phyloP scores from a whole-genome alignment of 35 echinoderm and acorn worm species.

The Acanthaster planci region DNA sequence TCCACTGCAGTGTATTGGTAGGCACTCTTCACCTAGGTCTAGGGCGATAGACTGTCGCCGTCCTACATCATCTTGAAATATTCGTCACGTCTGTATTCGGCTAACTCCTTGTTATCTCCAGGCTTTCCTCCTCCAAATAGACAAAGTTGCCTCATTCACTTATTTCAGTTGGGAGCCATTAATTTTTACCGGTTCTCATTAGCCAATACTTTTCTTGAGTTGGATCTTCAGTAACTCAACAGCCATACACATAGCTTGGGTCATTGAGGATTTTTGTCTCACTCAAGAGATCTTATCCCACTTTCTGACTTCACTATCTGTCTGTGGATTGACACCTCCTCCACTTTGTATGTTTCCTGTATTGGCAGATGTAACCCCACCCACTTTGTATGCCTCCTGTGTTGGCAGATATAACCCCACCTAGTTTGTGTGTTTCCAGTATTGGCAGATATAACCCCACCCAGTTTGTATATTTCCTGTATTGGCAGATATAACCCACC shows the following conservation, averaged over 20 bases:
- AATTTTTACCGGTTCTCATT: background rate
- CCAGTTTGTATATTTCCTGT: background rate
- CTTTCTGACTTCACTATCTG: too few species aligned
- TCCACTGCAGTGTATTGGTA: constrained; percentile 40
- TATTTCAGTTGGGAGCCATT: background rate
- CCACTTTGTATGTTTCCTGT: too few species aligned
- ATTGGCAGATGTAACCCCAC: background rate
- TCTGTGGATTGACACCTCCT: background rate
- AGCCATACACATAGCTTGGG: too few species aligned
- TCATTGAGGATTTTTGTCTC: too few species aligned
- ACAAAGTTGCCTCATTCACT: background rate
- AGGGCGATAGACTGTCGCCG: too few species aligned
- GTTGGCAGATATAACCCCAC: background rate
- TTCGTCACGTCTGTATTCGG: background rate
- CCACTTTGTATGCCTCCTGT: background rate
- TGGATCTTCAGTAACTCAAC: too few species aligned
- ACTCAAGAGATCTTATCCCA: too few species aligned
- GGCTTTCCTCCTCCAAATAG: background rate
- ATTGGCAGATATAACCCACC: background rate
- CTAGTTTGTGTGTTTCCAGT: background rate
- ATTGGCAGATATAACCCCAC: background rate
- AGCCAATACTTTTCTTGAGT: background rate
- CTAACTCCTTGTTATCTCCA: background rate
- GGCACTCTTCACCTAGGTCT: background rate
- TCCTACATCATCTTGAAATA: background rate